Base-by-base conservation (phyloP, 2,888 invertebrate genomes). In the Escarpia spicata region DNA sequence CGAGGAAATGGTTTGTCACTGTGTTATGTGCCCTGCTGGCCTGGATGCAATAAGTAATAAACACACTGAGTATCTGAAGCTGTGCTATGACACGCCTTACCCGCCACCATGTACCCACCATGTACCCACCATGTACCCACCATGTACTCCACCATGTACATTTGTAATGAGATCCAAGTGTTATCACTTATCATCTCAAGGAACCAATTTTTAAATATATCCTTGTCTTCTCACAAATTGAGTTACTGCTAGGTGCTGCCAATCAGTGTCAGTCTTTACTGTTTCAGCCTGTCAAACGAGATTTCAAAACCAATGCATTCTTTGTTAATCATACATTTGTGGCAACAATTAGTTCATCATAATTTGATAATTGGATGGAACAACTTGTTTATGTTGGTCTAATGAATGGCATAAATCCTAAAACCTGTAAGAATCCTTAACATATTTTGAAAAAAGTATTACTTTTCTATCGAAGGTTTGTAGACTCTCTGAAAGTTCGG, bases 161-260 rank as follows among this genome's bases (percentile, higher is more conserved):
- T 75, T 26, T 4, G 75, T 75, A 75, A 75, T 75, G n/a, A 75
- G 75, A 75, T n/a, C 75, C 26, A 26, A 75, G 19, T 75, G 75
- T 75, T 75, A 75, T n/a, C 75, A 26, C 75, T 75, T n/a, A 75
- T 26, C 1, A 75, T 75, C 75, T 15, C 1, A 75, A 75, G 75
- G n/a, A 75, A 75, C 75, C 75, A 75, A 75, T 75, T 75, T 52
- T 75, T 75, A 26, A 75, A 75, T 75, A 75, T 75, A 75, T 75
- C 19, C 75, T 75, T 75, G n/a, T 75, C 75, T 75, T 75, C 26
- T 75, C n/a, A 2, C 26, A 26, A 1, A 75, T n/a, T 4, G n/a
- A 15, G 6, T 75, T 26, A n/a, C 26, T 75, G 26, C 19, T 75
- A 26, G 75, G 75, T 75, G 75, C 75, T 75, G 75, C 26, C 26